These are phyloP conservation scores for Diadema setosum DNA, from an alignment of 35 echinoderm and acorn worm genomes.

Conservation along the genomic window DNA sequence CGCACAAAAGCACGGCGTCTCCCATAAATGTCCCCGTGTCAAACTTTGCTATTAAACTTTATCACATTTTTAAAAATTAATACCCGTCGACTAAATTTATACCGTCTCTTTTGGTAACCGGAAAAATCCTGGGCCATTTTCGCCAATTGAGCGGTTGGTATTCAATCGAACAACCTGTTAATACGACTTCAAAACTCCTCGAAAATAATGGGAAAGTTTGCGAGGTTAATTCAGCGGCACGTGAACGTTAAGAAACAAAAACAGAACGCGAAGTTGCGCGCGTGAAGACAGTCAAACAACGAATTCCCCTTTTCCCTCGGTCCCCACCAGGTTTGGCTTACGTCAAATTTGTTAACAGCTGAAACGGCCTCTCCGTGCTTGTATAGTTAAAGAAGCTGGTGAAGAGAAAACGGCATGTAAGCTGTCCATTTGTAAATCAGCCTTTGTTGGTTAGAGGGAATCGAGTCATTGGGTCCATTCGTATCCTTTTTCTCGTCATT, in stretches of 20 bases:
- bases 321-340: too few relatives aligned
- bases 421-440: too few relatives aligned
- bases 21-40: slow-evolving; percentile 26
- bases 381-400: too few relatives aligned
- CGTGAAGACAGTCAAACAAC: too few relatives aligned
- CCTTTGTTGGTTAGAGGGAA: too few relatives aligned
- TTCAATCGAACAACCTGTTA: slow-evolving; percentile 2
- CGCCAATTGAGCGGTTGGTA: neutral
- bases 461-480: too few relatives aligned
- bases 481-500: too few relatives aligned
- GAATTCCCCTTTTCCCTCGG: too few relatives aligned
- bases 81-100: slow-evolving; percentile 32
- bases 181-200: neutral
- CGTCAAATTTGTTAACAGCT: too few relatives aligned
- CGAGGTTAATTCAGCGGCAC: neutral
- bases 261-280: neutral
- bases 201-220: neutral
- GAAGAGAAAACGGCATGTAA: too few relatives aligned
- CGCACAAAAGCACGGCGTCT: neutral
- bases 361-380: too few relatives aligned
- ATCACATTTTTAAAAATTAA: slow-evolving; percentile 37
- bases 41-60: slow-evolving; percentile 37
- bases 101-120: neutral
- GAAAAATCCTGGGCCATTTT: neutral
- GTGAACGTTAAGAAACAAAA: neutral